These are phyloP conservation scores for Asbolus verrucosus DNA, from an alignment of 1,140 invertebrate species.

Conservation along the genomic window DNA sequence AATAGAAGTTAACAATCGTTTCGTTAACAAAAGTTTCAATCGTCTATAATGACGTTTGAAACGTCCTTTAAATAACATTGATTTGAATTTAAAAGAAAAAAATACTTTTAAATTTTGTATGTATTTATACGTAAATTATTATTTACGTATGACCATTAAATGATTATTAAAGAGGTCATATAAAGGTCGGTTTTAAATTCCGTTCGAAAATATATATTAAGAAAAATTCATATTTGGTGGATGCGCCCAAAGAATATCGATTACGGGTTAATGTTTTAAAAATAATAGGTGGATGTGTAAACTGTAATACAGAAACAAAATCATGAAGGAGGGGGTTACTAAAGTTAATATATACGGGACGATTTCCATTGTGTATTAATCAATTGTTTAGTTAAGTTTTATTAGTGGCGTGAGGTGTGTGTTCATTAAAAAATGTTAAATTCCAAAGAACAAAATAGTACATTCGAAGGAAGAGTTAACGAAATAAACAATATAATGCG, in stretches of 20 bases:
- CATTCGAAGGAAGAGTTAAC: slow-evolving; percentile 4
- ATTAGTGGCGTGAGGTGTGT: slow-evolving; percentile 18
- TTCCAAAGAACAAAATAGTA: slow-evolving; percentile 20
- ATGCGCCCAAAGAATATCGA: background rate
- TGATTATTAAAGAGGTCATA: no score
- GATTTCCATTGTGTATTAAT: slow-evolving; percentile 23
- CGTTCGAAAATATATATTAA: no score
- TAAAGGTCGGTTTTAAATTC: no score
- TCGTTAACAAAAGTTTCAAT: no score
- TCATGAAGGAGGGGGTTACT: slow-evolving; percentile 22
- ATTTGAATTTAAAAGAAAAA: no score
- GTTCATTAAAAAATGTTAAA: slow-evolving; percentile 28
- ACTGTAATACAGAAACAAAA: slow-evolving; percentile 14
- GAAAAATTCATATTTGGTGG: background rate
- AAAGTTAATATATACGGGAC: slow-evolving; percentile 42
- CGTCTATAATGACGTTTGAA: no score
- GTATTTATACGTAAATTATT: no score
- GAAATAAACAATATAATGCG: slow-evolving; percentile 4
- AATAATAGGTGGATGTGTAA: slow-evolving; percentile 1
- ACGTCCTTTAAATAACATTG: no score
- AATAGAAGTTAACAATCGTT: no score
- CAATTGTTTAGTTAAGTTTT: slow-evolving; percentile 22
- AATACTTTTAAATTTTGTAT: no score
- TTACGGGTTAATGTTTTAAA: background rate
- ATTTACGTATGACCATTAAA: no score